Conservation (phyloP, 2,113 vertebrate species). For the Microcebus jonahi region DNA sequence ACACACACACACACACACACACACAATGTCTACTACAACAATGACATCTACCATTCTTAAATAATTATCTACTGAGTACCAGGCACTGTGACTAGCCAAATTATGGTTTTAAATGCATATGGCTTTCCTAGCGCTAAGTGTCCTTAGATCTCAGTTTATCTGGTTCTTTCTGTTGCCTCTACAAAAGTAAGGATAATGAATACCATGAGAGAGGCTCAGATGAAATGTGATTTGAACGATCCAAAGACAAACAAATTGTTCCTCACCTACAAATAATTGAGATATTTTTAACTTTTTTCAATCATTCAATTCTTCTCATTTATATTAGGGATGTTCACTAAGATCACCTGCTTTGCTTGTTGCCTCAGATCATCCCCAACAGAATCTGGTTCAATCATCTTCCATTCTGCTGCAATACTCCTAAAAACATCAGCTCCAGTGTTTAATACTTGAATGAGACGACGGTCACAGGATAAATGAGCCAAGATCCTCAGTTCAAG, state of each 20-base stretch:
- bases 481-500: constrained; percentile 96
- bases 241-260: background rate
- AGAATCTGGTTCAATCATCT: constrained; percentile 88
- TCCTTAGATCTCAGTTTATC: background rate
- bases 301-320: background rate
- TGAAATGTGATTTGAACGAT: background rate
- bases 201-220: background rate
- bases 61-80: background rate
- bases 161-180: background rate
- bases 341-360: constrained; percentile 95
- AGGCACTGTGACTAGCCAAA: background rate
- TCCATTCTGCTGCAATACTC: constrained; percentile 97
- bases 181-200: background rate
- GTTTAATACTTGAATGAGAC: constrained; percentile 93
- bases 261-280: background rate
- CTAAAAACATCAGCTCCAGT: constrained; percentile 93
- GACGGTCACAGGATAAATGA: constrained; percentile 91
- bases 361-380: constrained; percentile 92
- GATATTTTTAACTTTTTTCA: background rate
- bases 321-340: background rate
- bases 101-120: background rate
- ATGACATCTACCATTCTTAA: background rate
- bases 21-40: background rate
- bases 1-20: background rate
- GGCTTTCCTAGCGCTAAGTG: background rate